phyloP scores from a whole-genome alignment of 2,888 invertebrate genomes.

The Hydrotaea diabolus region DNA sequence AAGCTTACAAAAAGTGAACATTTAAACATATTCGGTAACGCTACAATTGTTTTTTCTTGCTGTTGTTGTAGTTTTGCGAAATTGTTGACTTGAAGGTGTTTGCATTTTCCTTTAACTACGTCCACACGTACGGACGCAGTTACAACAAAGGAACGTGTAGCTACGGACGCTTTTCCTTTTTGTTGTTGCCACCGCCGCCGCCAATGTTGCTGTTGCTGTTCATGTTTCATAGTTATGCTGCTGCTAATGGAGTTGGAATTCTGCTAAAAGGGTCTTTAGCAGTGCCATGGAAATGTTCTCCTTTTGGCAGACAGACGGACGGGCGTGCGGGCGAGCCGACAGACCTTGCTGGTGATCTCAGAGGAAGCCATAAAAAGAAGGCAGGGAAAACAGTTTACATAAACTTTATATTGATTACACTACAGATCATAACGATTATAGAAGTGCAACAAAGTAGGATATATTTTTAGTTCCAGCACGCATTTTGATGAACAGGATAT shows the following conservation, averaged over 20 bases:
- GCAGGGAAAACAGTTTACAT: constrained; percentile 13
- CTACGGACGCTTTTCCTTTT: too few relatives aligned
- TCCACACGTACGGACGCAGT: not conserved
- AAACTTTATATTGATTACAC: constrained; percentile 10
- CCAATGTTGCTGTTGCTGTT: not conserved
- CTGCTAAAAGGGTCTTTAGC: constrained; percentile 38
- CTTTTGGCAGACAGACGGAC: too few relatives aligned
- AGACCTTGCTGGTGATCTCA: constrained; percentile 28
- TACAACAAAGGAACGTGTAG: too few relatives aligned
- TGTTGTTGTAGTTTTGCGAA: too few relatives aligned
- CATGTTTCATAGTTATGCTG: constrained; percentile 35
- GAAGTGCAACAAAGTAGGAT: not conserved
- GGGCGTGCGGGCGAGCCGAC: too few relatives aligned
- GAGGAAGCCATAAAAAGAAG: constrained; percentile 20
- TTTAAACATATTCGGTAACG: constrained; percentile 45
- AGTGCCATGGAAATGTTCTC: constrained; percentile 21
- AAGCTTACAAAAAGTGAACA: constrained; percentile 29
- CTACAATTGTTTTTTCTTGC: constrained; percentile 51
- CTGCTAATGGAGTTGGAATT: constrained; percentile 36
- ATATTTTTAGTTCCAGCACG: not conserved
- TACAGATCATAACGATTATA: constrained; percentile 31
- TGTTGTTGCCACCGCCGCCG: not conserved
- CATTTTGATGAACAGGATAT: too few relatives aligned
- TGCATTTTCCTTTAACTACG: constrained; percentile 27
- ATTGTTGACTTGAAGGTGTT: constrained; percentile 24